phyloP scores from a whole-genome alignment of 1,140 invertebrate species.

The Chrysomallon squamiferum region DNA sequence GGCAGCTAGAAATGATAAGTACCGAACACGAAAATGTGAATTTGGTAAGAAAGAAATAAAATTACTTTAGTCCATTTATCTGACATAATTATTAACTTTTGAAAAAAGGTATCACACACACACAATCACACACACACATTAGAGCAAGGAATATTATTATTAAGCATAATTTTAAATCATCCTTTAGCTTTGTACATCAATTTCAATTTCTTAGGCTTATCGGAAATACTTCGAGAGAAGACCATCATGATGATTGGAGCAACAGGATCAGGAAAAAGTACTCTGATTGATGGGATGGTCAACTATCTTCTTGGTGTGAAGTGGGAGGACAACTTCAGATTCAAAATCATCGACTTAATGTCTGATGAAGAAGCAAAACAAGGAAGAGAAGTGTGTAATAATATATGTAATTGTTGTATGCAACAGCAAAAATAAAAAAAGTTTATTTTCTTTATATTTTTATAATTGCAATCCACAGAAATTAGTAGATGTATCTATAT shows the following conservation, averaged over 20 bases:
- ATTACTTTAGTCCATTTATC: too few species aligned
- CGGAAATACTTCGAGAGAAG: not conserved
- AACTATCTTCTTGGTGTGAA: conserved; percentile 19
- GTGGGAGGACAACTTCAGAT: conserved; percentile 15
- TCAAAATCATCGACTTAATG: not conserved
- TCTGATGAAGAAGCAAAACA: conserved; percentile 9
- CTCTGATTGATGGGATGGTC: conserved; percentile 1
- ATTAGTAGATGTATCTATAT: too few species aligned
- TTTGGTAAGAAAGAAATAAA: conserved; percentile 10
- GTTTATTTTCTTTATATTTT: too few species aligned
- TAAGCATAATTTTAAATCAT: too few species aligned
- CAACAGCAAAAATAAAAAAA: too few species aligned
- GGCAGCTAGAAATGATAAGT: conserved; percentile 3
- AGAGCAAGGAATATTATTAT: too few species aligned
- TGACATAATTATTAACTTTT: too few species aligned
- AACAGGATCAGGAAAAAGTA: too few species aligned
- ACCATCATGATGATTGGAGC: not conserved
- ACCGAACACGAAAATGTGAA: conserved; percentile 13
- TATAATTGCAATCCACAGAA: too few species aligned
- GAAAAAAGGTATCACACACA: too few species aligned
- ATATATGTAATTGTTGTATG: conserved; percentile 2
- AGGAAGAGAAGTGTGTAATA: conserved; percentile 3
- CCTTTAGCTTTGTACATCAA: too few species aligned
- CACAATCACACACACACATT: not conserved
- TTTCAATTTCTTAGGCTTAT: not conserved